Conservation (phyloP, 2,113 vertebrate species). For the Eulacestoma nigropectus region DNA sequence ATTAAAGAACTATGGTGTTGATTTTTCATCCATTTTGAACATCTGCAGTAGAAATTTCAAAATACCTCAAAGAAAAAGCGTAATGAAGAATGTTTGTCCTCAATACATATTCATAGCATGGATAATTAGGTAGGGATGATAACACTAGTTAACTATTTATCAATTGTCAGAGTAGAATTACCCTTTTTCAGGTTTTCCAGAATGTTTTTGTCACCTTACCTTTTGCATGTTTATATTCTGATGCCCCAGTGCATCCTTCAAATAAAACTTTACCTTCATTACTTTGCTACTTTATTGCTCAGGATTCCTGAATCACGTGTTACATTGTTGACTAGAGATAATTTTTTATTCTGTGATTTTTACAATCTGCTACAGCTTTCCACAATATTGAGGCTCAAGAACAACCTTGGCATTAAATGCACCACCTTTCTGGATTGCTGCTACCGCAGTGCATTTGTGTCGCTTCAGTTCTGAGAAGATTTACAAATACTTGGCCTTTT, state of each 20-base stretch:
- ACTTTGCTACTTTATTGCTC: not conserved
- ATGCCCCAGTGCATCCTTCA: not conserved
- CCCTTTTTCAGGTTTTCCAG: not conserved
- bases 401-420: not conserved
- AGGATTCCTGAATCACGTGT: not conserved
- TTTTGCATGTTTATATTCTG: not conserved
- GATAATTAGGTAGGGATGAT: not conserved
- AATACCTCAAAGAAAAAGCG: not conserved
- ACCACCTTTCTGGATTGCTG: not conserved
- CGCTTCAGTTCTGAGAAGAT: constrained; percentile 7
- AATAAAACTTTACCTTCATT: not conserved
- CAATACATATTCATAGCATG: too few species aligned
- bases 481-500: constrained; percentile 38
- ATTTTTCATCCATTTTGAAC: not conserved
- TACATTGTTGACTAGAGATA: not conserved
- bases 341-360: not conserved
- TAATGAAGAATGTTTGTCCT: not conserved
- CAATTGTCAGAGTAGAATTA: not conserved
- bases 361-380: not conserved
- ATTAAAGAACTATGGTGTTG: not conserved
- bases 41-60: not conserved
- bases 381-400: not conserved
- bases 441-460: not conserved
- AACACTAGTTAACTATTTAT: not conserved
- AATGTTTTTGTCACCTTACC: not conserved